A percentile compares a stretch with the other conserved stretches of the same genome.
These are phyloP conservation scores for Pelmatolapia mariae DNA, from an alignment of 2,113 vertebrate genomes.

Conservation along the genomic window DNA sequence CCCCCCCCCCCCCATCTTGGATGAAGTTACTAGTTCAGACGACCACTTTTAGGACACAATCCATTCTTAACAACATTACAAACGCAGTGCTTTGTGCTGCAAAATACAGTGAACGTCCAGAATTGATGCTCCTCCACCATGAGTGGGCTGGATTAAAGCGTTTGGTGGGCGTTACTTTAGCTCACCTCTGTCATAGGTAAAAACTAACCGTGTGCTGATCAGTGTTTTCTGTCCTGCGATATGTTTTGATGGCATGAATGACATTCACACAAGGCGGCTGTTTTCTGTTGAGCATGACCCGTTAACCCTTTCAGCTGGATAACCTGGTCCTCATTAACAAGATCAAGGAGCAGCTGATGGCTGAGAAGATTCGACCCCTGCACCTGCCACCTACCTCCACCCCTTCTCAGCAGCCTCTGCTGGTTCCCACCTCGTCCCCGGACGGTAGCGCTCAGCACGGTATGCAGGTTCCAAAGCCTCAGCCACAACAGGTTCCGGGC, in stretches of 20 bases:
- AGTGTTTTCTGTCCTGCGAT: neutral
- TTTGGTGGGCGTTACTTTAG: neutral
- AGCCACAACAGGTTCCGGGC: slow-evolving; percentile 85
- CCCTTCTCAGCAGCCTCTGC: slow-evolving; percentile 89
- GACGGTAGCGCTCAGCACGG: slow-evolving; percentile 81
- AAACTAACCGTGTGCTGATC: neutral
- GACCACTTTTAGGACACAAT: neutral
- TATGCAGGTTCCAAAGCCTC: slow-evolving; percentile 85
- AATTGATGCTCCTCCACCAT: neutral
- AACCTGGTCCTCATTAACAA: slow-evolving; percentile 99
- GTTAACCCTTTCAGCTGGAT: slow-evolving; percentile 83
- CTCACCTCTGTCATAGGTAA: neutral
- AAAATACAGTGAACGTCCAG: neutral
- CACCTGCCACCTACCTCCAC: slow-evolving; percentile 89
- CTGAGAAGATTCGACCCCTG: slow-evolving; percentile 94
- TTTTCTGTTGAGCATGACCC: slow-evolving; percentile 68
- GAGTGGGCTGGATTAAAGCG: neutral
- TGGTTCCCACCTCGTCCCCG: slow-evolving; percentile 80
- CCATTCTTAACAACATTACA: neutral
- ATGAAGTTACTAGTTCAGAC: neutral
- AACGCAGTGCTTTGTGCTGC: neutral
- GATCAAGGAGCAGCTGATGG: slow-evolving; percentile 99
- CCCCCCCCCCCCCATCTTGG: no score
- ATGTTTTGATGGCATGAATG: slow-evolving; percentile 20
- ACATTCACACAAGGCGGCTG: slow-evolving; percentile 53